Base-by-base conservation (phyloP, 2,888 invertebrate species). In the Leucoma salicis region DNA sequence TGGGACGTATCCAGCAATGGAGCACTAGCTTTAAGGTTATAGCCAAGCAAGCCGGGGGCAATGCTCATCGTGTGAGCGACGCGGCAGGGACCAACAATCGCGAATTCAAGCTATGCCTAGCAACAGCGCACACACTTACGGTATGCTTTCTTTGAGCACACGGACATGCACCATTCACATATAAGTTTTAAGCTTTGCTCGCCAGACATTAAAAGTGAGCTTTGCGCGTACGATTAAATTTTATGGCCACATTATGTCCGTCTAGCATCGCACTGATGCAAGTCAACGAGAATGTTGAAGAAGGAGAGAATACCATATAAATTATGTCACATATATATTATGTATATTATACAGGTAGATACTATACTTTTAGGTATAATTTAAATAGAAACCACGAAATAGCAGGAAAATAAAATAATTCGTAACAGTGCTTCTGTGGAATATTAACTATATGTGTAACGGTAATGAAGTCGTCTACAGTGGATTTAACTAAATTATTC, bases 51-150 rank as follows among this genome's bases (percentile, higher is more conserved):
- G 60, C 66, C 73, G 82, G 78, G 86, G 87, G 86, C 87, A 87
- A 87, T 75, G 87, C 70, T 85, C 86, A 85, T 80, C 87, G 87
- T 87, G 87, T 86, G 87, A 87, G 84, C 84, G 81, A 65, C 74
- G 78, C 77, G 79, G 70, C 78, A 79, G 74, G 70, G 63, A 60
- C 71, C 74, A 79, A 83, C 86, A 82, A 83, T 85, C 80, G 87
- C 86, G 76, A 86, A 85, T 82, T 78, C 82, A 79, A 74, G 75
- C 72, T 77, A 77, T 78, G 81, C 86, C 79, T 86, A 80, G 86
- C 84, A 87, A 87, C 86, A 84, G 70, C 78, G 74, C 78, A 74
- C 77, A 75, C 76, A 76, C 77, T 77, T 73, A 79, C 76, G 74
- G 78, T 76, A 70, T 13, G 73, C 79, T 78, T 71, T 74, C 78